Evolutionary conservation across 1,140 invertebrate genomes (phyloP).

Genomic region (Lineus longissimus): DNA sequence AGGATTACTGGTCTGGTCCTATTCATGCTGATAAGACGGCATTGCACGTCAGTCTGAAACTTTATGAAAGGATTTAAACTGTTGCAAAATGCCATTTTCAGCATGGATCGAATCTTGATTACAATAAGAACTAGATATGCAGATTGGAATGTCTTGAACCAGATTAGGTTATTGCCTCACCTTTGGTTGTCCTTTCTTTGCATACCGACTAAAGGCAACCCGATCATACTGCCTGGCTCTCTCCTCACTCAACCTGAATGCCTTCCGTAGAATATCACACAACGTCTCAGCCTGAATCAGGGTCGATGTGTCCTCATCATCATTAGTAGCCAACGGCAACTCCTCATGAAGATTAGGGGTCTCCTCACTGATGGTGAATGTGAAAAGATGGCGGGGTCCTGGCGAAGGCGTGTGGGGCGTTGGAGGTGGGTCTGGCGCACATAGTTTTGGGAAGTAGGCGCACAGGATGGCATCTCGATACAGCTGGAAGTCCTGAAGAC

Average conservation of each 20-base stretch:
- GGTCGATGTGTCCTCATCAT: conserved; percentile 29
- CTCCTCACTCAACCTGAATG: conserved; percentile 23
- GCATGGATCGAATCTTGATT: too few relatives aligned
- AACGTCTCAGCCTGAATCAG: conserved; percentile 35
- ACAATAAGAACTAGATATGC: too few relatives aligned
- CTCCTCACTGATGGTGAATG: conserved; percentile 29
- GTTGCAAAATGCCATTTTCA: too few relatives aligned
- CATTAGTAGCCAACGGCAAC: conserved; percentile 3
- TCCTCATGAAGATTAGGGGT: too few relatives aligned
- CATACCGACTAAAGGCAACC: conserved; percentile 22
- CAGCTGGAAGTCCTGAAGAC: conserved; percentile 28
- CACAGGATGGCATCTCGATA: conserved; percentile 35
- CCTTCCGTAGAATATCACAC: conserved; percentile 28
- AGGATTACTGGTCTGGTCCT: too few relatives aligned
- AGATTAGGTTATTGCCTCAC: conserved; percentile 16
- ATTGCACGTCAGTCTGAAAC: too few relatives aligned
- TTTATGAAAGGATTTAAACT: too few relatives aligned
- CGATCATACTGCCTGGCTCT: conserved; percentile 30
- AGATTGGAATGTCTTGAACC: too few relatives aligned
- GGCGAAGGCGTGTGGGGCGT: conserved; percentile 26
- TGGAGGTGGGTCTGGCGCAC: conserved; percentile 34
- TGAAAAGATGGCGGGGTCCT: conserved; percentile 10
- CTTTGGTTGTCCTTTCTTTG: conserved; percentile 29
- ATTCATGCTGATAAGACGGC: too few relatives aligned
- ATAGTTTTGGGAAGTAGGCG: conserved; percentile 32